These are phyloP conservation scores for Sorex fumeus DNA, from an alignment of 2,113 vertebrate genomes.

Conservation along the genomic window DNA sequence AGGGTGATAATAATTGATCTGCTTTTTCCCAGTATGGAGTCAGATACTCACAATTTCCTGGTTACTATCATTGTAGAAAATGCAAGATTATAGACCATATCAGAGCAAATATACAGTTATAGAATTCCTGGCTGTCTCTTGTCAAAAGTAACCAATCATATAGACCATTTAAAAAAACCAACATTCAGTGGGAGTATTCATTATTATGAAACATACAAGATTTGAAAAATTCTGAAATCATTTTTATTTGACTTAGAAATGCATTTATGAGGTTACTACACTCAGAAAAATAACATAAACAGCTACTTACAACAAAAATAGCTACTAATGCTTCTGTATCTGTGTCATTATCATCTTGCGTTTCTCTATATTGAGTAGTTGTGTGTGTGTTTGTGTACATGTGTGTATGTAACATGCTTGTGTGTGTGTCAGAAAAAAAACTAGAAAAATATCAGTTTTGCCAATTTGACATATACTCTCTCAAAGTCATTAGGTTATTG, in stretches of 20 bases:
- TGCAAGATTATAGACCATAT: neutral
- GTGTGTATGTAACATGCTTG: neutral
- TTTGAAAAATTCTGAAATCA: neutral
- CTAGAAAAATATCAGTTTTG: neutral
- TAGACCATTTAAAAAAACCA: neutral
- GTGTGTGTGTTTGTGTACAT: neutral
- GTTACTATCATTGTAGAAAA: constrained; percentile 9
- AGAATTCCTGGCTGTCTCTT: neutral
- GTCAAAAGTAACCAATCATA: neutral
- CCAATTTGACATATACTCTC: neutral
- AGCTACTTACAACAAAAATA: neutral
- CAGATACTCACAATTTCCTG: constrained; percentile 42
- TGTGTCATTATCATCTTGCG: neutral
- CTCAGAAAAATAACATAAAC: neutral
- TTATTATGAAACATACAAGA: neutral
- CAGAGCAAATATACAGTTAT: constrained; percentile 33
- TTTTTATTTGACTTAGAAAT: neutral
- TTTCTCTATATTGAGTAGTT: neutral
- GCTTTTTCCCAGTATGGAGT: neutral
- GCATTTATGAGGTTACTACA: neutral
- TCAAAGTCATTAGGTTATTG: too few relatives aligned
- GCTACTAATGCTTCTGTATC: neutral
- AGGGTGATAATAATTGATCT: constrained; percentile 9
- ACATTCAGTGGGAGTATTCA: neutral
- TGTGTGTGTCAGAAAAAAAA: neutral